Percentiles rank a stretch among this genome's conserved stretches.
Evolutionary conservation across 92 coral and sea anemone genomes (phyloP).

Genomic region (Epizoanthus stellaris): DNA sequence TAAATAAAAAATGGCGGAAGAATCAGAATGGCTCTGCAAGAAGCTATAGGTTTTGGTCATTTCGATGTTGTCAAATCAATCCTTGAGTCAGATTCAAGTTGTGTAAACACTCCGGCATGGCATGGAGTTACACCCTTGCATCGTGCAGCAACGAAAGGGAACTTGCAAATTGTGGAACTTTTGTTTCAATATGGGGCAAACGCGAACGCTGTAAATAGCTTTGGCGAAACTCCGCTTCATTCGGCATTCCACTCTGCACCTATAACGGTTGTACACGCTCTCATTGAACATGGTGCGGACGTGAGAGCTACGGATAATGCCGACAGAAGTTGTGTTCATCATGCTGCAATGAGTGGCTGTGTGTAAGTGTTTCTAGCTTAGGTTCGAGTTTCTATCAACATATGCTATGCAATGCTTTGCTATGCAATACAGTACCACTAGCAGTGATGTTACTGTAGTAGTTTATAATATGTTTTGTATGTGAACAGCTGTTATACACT

Average conservation of each 20-base stretch:
- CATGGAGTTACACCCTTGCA: conserved; percentile 95
- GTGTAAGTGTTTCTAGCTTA: conserved; percentile 64
- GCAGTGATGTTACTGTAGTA: too few species aligned
- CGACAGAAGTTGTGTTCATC: conserved; percentile 85
- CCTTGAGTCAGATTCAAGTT: conserved; percentile 66
- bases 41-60: conserved; percentile 70
- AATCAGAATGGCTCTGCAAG: conserved; percentile 80
- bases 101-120: conserved; percentile 81
- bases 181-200: conserved; percentile 76
- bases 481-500: too few species aligned
- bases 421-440: too few species aligned
- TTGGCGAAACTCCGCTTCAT: conserved; percentile 88
- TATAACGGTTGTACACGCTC: conserved; percentile 62
- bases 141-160: conserved; percentile 82
- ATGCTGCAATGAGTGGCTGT: conserved; percentile 93
- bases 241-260: conserved; percentile 88
- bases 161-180: conserved; percentile 65
- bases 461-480: too few species aligned
- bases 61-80: conserved; percentile 64
- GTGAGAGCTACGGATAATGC: conserved; percentile 78
- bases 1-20: conserved; percentile 11
- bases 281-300: conserved; percentile 86
- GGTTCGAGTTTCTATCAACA: too few species aligned
- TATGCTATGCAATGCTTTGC: too few species aligned
- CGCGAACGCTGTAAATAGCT: conserved; percentile 77